Conservation (phyloP, 2,797 vertebrate genomes). For the Syndactyla subalaris region DNA sequence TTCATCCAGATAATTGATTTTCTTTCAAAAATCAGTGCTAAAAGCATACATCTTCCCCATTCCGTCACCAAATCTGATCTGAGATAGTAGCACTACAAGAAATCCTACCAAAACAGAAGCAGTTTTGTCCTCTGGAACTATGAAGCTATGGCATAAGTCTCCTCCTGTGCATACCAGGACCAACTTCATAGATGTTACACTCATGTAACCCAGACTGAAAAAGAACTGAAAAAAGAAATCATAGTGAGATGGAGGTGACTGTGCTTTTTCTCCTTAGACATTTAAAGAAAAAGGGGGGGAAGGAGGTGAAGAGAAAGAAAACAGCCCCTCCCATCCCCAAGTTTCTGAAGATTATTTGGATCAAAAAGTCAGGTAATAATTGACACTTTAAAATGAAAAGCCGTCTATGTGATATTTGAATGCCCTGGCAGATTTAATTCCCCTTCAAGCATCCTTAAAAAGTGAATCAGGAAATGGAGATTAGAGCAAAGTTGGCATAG, state of each 20-base stretch:
- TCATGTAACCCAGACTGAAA: background rate
- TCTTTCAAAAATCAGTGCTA: background rate
- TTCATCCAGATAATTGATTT: background rate
- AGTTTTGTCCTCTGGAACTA: background rate
- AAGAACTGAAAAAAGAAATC: background rate
- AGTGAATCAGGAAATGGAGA: conserved; percentile 23
- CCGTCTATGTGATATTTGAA: background rate
- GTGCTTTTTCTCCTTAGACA: background rate
- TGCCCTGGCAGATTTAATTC: background rate
- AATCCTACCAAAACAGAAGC: background rate
- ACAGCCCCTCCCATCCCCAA: background rate
- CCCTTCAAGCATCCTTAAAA: conserved; percentile 26
- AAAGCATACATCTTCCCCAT: background rate
- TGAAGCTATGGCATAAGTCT: background rate
- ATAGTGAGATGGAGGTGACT: background rate
- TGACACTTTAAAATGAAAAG: background rate
- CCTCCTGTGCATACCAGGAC: background rate
- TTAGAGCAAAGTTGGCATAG: background rate
- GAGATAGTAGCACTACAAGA: background rate
- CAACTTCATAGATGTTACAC: background rate
- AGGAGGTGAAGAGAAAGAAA: background rate
- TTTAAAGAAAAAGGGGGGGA: fast-evolving
- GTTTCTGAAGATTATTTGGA: background rate
- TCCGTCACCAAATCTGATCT: background rate
- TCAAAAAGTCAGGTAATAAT: background rate